phyloP scores from a whole-genome alignment of 2,797 vertebrate species.

The Rhynchonycteris naso region DNA sequence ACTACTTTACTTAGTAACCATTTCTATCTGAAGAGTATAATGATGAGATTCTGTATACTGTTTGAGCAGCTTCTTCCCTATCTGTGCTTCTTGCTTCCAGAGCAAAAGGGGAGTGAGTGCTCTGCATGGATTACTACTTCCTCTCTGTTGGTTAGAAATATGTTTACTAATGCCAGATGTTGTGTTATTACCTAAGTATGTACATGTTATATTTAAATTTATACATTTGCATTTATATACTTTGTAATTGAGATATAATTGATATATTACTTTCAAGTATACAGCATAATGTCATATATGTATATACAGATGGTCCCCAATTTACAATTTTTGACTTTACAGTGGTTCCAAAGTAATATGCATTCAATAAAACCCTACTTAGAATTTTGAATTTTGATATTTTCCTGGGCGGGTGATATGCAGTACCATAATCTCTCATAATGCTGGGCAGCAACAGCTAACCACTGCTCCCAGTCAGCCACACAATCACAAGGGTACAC shows the following conservation, averaged over 20 bases:
- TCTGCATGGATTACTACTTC: neutral
- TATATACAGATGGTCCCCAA: neutral
- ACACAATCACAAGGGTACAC: neutral
- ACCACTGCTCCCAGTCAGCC: neutral
- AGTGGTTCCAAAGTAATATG: neutral
- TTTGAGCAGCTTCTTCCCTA: neutral
- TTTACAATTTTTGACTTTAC: neutral
- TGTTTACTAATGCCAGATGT: neutral
- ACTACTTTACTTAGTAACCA: neutral
- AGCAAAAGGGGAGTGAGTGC: neutral
- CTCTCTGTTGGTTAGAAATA: neutral
- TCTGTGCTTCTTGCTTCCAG: neutral
- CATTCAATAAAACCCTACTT: neutral
- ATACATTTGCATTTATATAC: neutral
- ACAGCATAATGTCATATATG: neutral
- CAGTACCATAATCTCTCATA: neutral
- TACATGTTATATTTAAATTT: neutral
- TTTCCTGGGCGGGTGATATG: neutral
- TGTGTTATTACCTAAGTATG: neutral
- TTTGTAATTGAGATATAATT: neutral
- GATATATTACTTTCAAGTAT: neutral
- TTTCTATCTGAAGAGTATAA: constrained; percentile 8
- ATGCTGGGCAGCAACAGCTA: neutral
- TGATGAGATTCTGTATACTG: neutral
- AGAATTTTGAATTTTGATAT: neutral